These are phyloP conservation scores for Gymnodraco acuticeps DNA, from an alignment of 2,797 vertebrate species.

Conservation along the genomic window DNA sequence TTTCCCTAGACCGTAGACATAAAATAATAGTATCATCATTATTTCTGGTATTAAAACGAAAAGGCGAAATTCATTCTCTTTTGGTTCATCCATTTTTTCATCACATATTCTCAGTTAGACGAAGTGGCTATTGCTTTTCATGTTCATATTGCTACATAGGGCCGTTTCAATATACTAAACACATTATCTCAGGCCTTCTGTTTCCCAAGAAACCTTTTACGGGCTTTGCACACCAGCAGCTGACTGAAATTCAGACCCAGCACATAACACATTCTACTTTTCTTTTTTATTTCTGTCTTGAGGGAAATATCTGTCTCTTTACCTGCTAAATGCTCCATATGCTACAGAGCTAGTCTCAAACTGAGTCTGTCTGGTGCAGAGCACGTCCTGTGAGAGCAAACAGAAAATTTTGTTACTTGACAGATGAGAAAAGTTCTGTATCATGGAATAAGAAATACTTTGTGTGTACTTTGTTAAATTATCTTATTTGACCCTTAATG, in stretches of 20 bases:
- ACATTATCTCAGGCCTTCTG: no score
- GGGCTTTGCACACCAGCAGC: neutral
- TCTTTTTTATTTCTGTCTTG: no score
- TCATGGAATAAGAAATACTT: neutral
- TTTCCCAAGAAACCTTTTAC: neutral
- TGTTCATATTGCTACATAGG: neutral
- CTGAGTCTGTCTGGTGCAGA: neutral
- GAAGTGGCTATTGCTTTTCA: neutral
- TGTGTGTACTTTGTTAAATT: slow-evolving; percentile 12
- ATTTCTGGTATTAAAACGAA: no score
- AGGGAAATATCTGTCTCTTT: neutral
- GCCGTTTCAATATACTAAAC: no score
- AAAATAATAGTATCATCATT: no score
- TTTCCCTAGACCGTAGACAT: no score
- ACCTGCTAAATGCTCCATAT: neutral
- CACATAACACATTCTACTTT: neutral
- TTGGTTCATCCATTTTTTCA: neutral
- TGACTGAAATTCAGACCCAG: neutral
- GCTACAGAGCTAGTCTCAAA: neutral
- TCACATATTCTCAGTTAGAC: neutral
- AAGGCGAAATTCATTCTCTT: neutral
- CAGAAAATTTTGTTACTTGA: neutral
- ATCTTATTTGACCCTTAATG: neutral
- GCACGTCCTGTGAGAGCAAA: neutral
- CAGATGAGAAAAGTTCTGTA: no score